Evolutionary conservation across 1,140 invertebrate species (phyloP).

Genomic region (Rhopalosiphum padi): DNA sequence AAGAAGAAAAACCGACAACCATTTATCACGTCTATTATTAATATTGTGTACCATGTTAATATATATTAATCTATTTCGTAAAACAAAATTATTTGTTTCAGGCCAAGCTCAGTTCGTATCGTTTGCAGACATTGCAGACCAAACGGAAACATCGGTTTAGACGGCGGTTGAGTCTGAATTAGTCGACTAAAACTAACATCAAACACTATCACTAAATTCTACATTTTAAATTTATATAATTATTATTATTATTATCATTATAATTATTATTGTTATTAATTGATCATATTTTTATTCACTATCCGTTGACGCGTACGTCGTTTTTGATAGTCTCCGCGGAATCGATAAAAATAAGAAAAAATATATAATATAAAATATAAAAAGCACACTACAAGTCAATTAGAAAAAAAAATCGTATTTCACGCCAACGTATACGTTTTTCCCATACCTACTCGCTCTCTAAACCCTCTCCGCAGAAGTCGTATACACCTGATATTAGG

Average conservation of each 20-base stretch:
- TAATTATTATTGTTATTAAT: slow-evolving; percentile 2
- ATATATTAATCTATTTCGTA: not conserved
- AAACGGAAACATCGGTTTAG: slow-evolving; percentile 45
- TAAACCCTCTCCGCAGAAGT: not conserved
- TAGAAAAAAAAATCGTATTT: not conserved
- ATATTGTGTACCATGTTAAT: not conserved
- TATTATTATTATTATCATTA: not conserved
- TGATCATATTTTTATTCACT: slow-evolving; percentile 12
- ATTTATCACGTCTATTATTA: not conserved
- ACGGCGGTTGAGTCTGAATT: not conserved
- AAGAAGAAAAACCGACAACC: no score
- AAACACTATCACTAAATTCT: not conserved
- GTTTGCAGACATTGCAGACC: slow-evolving; percentile 54
- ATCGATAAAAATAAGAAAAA: not conserved
- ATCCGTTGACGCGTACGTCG: not conserved
- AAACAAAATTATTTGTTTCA: slow-evolving; percentile 17
- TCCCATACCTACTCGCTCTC: not conserved
- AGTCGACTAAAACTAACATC: not conserved
- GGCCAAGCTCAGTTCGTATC: slow-evolving; percentile 55
- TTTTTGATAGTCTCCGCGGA: not conserved
- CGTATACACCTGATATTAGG: no score
- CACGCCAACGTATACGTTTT: not conserved
- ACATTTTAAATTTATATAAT: not conserved
- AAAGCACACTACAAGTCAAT: slow-evolving; percentile 23
- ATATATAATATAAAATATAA: no score